Evolutionary conservation across 2,888 invertebrate species (phyloP).

Genomic region (Erynnis tages): DNA sequence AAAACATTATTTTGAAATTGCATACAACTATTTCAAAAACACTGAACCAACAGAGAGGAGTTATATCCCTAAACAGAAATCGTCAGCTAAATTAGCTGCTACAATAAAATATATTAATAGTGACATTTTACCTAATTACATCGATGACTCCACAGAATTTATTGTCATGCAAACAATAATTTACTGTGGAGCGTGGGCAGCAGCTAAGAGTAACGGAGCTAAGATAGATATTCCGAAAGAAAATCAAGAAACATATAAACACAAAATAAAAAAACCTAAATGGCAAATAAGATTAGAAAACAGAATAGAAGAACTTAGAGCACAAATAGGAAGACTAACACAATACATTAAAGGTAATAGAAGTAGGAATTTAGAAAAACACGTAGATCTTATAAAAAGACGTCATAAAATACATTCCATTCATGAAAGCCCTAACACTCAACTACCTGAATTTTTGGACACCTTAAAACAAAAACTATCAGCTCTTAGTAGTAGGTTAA

Average conservation of each 20-base stretch:
- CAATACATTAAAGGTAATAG: neutral
- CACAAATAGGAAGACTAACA: neutral
- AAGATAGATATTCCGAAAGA: neutral
- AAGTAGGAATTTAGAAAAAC: too few relatives aligned
- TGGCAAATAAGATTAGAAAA: too few relatives aligned
- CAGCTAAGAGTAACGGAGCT: neutral
- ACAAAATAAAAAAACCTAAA: too few relatives aligned
- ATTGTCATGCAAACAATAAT: neutral
- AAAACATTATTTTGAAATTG: neutral
- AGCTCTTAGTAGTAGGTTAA: neutral
- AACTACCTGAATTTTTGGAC: neutral
- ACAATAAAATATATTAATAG: too few relatives aligned
- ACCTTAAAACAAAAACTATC: slow-evolving; percentile 1
- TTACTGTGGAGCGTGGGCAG: neutral
- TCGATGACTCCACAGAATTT: neutral
- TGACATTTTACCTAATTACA: neutral
- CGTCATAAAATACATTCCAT: neutral
- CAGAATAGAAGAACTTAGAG: neutral
- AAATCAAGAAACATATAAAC: too few relatives aligned
- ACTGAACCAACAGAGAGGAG: neutral
- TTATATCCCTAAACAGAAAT: slow-evolving; percentile 3
- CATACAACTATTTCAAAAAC: neutral
- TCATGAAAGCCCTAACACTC: neutral
- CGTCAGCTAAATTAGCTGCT: neutral
- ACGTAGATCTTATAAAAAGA: neutral